These are phyloP conservation scores for Ostrea edulis DNA, from an alignment of 1,140 invertebrate genomes.

Conservation along the genomic window DNA sequence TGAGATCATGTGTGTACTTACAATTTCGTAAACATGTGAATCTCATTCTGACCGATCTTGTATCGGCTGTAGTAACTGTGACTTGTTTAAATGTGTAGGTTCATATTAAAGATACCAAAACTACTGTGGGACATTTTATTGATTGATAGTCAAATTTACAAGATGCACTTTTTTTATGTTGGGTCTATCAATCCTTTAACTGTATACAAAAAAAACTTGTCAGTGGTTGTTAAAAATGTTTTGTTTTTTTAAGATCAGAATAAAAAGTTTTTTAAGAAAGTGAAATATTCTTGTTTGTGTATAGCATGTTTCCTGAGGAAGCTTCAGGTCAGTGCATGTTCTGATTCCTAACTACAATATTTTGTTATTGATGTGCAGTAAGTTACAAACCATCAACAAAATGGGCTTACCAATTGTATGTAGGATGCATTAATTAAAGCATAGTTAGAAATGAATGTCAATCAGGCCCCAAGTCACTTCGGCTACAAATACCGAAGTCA, in stretches of 20 bases:
- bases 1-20: background rate
- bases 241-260: background rate
- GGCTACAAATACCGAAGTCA: no score
- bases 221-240: slow-evolving; percentile 3
- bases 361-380: no score
- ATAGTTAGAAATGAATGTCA: no score
- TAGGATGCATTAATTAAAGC: no score
- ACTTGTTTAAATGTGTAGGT: background rate
- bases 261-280: background rate
- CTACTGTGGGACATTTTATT: background rate
- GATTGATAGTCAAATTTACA: background rate
- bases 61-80: background rate
- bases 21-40: background rate
- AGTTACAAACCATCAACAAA: no score
- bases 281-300: background rate
- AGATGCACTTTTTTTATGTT: background rate
- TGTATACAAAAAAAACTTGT: background rate
- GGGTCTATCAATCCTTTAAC: background rate
- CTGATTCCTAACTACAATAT: no score
- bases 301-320: no score
- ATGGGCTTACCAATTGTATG: no score
- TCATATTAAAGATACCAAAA: background rate
- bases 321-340: no score
- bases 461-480: no score
- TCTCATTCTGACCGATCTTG: background rate